These are phyloP conservation scores for Onychostoma macrolepis DNA, from an alignment of 2,113 vertebrate species.

Conservation along the genomic window DNA sequence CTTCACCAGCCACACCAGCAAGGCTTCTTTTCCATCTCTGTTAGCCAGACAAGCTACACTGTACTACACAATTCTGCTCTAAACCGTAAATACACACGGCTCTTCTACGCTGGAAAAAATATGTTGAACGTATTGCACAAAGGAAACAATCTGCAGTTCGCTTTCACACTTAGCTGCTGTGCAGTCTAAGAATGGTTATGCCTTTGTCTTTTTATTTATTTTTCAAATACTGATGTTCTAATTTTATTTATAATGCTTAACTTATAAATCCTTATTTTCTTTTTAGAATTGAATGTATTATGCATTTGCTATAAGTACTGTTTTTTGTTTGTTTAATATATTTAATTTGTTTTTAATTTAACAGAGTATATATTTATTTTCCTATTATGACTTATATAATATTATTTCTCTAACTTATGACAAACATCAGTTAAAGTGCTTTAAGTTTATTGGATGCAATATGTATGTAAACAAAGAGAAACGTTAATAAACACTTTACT, in stretches of 20 bases:
- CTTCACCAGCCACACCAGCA: background rate
- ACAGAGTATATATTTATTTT: slow-evolving; percentile 10
- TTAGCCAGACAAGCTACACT: background rate
- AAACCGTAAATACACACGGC: background rate
- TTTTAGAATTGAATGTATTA: background rate
- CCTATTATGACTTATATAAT: background rate
- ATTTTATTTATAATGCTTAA: background rate
- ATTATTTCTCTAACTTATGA: background rate
- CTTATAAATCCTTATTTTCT: background rate
- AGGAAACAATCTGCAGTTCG: background rate
- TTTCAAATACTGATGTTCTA: background rate
- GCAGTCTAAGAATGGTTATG: background rate
- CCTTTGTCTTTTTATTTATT: background rate
- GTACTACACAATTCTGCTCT: background rate
- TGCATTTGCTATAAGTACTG: background rate
- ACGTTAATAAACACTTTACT: background rate
- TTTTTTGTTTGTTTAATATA: background rate
- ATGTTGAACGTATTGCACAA: background rate
- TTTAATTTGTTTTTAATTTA: background rate
- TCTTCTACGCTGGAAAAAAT: background rate
- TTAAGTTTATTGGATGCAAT: background rate
- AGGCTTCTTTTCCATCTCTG: background rate
- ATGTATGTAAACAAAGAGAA: background rate
- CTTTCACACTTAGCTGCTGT: slow-evolving; percentile 16
- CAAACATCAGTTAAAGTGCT: background rate